Conservation (phyloP, 2,113 vertebrate species). For the Panthera uncia region DNA sequence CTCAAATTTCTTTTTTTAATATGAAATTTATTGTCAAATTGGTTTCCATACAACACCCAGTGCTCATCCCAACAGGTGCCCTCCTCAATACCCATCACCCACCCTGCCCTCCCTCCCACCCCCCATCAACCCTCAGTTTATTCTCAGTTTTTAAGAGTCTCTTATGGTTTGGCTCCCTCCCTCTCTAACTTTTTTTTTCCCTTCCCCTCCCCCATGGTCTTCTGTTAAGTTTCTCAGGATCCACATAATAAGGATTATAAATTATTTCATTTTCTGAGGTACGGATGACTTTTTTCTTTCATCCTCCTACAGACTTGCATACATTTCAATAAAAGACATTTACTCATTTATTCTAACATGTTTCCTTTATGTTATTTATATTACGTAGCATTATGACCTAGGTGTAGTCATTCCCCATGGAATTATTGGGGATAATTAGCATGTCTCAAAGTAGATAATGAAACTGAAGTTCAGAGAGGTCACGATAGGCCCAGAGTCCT, state of each 20-base stretch:
- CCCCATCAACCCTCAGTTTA: no score
- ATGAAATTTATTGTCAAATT: no score
- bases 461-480: background rate
- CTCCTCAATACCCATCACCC: no score
- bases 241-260: background rate
- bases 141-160: no score
- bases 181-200: no score
- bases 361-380: conserved; percentile 25
- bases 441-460: background rate
- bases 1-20: background rate
- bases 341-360: background rate
- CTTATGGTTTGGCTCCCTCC: no score
- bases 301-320: background rate
- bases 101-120: fast-evolving
- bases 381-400: background rate
- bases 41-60: no score
- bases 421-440: background rate
- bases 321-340: background rate
- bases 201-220: no score
- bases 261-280: background rate
- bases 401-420: background rate
- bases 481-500: background rate
- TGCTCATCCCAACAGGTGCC: no score
- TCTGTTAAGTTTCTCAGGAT: no score
- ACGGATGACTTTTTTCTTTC: background rate